A percentile compares a stretch with the other conserved stretches of the same genome.
Conservation (phyloP, 2,888 invertebrate species). For the Punctoribates punctum region DNA sequence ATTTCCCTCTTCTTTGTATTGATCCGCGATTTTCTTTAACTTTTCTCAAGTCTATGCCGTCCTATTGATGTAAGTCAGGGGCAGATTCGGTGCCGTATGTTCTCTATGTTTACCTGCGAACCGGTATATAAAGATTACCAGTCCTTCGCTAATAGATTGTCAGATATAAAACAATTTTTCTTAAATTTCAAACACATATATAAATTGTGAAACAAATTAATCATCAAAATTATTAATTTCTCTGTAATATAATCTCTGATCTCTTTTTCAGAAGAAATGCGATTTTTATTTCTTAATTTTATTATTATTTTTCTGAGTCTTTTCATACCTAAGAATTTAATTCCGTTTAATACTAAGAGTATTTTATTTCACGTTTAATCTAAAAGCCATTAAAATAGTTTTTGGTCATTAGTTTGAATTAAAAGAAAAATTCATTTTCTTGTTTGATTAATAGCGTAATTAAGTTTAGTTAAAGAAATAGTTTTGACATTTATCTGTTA, state of each 20-base stretch:
- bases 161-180: background rate
- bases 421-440: background rate
- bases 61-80: background rate
- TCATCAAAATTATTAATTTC: constrained; percentile 26
- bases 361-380: background rate
- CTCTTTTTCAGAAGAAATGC: no score
- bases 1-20: constrained; percentile 27
- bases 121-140: background rate
- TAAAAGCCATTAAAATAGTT: constrained; percentile 33
- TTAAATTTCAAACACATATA: background rate
- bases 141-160: background rate
- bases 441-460: constrained; percentile 34
- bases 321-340: background rate
- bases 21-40: background rate
- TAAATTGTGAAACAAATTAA: constrained; percentile 6
- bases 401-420: constrained; percentile 36
- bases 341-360: background rate
- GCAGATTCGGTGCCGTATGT: constrained; percentile 17
- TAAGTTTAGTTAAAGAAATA: constrained; percentile 19
- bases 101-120: constrained; percentile 13
- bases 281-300: background rate
- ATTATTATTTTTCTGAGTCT: background rate
- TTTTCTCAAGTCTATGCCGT: background rate
- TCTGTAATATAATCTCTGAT: background rate
- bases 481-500: constrained; percentile 33